phyloP scores from a whole-genome alignment of 92 coral and sea anemone species.

The Isaurus tuberculatus region DNA sequence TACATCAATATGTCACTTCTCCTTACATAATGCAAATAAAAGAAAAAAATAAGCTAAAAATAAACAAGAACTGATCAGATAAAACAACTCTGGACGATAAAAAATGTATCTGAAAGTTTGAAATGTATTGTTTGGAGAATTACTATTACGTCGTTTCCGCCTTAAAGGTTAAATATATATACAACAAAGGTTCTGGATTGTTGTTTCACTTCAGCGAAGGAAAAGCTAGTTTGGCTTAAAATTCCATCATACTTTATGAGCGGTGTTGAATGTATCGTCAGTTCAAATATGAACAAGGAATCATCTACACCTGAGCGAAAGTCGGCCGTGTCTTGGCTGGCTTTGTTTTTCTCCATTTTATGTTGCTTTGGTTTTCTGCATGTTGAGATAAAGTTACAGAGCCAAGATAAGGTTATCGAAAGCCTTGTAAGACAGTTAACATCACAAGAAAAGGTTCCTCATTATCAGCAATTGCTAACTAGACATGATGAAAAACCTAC shows the following conservation, averaged over 20 bases:
- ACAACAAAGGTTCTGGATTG: too few species aligned
- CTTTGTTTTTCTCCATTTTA: slow-evolving; percentile 3
- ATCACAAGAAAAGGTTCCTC: neutral
- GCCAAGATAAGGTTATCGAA: neutral
- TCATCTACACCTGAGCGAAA: neutral
- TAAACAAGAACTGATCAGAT: too few species aligned
- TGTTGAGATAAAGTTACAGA: slow-evolving; percentile 21
- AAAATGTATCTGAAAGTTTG: too few species aligned
- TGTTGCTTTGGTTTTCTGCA: slow-evolving; percentile 4
- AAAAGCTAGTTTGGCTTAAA: neutral
- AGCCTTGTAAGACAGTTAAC: neutral
- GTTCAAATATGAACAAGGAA: neutral
- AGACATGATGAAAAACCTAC: neutral
- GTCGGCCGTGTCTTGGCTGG: neutral
- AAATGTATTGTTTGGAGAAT: too few species aligned
- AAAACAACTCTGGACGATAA: too few species aligned
- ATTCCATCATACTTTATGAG: neutral
- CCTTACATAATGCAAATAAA: too few species aligned
- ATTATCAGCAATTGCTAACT: neutral
- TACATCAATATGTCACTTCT: too few species aligned
- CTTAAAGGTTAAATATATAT: too few species aligned
- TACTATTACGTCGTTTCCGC: too few species aligned
- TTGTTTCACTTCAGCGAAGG: too few species aligned
- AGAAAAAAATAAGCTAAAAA: too few species aligned
- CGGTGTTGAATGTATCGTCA: neutral